Conservation (phyloP, 2,113 vertebrate genomes). For the Pyrgilauda ruficollis region DNA sequence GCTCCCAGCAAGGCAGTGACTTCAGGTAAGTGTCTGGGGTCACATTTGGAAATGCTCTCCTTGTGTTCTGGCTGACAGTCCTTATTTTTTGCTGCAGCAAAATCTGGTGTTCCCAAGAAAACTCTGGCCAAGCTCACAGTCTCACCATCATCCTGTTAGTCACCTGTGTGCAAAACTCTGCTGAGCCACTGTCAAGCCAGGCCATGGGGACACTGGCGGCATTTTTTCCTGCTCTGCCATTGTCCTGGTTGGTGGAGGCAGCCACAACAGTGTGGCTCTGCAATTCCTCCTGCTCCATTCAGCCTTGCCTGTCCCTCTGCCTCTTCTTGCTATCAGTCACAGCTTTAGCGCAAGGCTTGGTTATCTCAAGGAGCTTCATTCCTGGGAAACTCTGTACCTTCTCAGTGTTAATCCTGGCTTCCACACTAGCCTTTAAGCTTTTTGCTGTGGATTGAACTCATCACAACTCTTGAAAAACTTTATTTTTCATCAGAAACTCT, state of each 20-base stretch:
- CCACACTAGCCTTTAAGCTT: not conserved
- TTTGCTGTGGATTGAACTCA: not conserved
- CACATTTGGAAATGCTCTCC: not conserved
- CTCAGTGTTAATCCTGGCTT: not conserved
- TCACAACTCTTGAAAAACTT: not conserved
- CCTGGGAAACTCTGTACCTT: not conserved
- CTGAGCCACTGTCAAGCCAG: not conserved
- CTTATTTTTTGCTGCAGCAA: not conserved
- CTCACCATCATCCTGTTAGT: not conserved
- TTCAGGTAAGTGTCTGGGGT: not conserved
- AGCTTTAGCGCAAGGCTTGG: not conserved
- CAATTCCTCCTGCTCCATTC: not conserved
- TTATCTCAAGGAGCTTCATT: not conserved
- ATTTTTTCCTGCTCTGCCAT: not conserved
- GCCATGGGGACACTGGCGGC: not conserved
- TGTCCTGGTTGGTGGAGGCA: not conserved
- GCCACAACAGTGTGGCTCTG: accelerated
- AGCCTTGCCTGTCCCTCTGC: not conserved
- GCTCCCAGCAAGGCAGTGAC: not conserved
- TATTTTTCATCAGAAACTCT: not conserved
- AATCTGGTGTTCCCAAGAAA: not conserved
- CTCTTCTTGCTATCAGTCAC: not conserved
- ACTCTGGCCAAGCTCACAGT: not conserved
- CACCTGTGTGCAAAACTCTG: not conserved
- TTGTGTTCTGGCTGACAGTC: not conserved